Conservation (phyloP, 2,797 vertebrate species). For the Pteropus rufus region DNA sequence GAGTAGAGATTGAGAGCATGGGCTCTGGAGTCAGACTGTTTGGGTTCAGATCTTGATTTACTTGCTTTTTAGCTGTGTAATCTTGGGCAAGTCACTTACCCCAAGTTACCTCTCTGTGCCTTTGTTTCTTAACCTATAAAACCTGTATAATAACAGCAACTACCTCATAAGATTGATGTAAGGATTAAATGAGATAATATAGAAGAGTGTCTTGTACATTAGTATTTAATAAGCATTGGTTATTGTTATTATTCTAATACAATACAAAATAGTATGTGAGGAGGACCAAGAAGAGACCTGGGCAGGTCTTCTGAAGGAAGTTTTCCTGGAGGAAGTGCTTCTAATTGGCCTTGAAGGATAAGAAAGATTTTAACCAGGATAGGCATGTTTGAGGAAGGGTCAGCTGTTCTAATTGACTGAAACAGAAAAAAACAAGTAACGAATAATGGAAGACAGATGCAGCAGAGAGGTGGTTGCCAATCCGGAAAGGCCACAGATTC, state of each 20-base stretch:
- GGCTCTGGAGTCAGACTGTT: background rate
- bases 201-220: background rate
- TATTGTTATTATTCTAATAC: background rate
- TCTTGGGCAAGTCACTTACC: background rate
- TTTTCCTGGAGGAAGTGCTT: background rate
- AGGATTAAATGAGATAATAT: background rate
- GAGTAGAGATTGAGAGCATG: background rate
- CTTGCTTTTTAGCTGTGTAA: background rate
- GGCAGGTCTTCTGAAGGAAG: background rate
- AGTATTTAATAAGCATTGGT: background rate
- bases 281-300: background rate
- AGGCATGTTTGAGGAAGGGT: background rate
- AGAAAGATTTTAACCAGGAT: background rate
- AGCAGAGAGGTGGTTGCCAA: background rate
- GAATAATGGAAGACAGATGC: background rate
- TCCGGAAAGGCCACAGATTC: background rate
- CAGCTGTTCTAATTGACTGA: background rate
- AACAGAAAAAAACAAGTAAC: background rate
- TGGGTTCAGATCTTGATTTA: background rate
- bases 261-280: background rate
- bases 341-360: background rate
- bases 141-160: background rate
- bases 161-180: background rate
- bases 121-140: background rate
- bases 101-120: background rate